Base-by-base conservation (phyloP, 2,113 vertebrate genomes). In the Donacobius atricapilla region DNA sequence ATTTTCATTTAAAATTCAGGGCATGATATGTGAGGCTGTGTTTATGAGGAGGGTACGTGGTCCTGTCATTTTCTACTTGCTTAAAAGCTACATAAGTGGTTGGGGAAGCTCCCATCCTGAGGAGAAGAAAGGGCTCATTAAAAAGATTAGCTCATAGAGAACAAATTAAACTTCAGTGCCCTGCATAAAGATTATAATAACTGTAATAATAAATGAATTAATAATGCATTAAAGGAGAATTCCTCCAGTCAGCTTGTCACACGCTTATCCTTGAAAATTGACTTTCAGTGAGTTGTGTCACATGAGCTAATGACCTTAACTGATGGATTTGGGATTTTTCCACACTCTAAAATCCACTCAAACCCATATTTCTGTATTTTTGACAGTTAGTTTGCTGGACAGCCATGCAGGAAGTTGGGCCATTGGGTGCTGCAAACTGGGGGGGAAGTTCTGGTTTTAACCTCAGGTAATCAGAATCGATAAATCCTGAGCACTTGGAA, bases 181-280 rank as follows among this genome's bases (percentile, higher is more conserved):
- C 94, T 89, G 84, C 82, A 71, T 94, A 96, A 95, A 97, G 94
- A 95, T 97, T 94, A 93, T 95, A 96, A 95, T 94, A 97, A 96
- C 93, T 96, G 87, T 96, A 95, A 96, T 97, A 95, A 91, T 95
- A 96, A 95, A 96, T 94, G 89, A 91, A 95, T 97, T 96, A 96
- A 97, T 96, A 96, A 94, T 94, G 90, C 93, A 97, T 96, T 94
- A 94, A 90, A 83, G 54, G 72, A 89, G 73, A 95, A 92, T 93
- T 96, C 57, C 56, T 93, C 51, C 56, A 79, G 64, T 84, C 56
- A 82, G 83, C 64, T 61, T 94, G 86, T 96, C 95, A 94, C 85
- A 82, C 1, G 2, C 76, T 96, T 93, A 92, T 93, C 94, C 88
- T 89, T 83, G 93, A 84, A 92, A 96, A 96, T 89, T 80, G 50